phyloP scores from a whole-genome alignment of 1,140 invertebrate genomes.

The Drosophila dunni region DNA sequence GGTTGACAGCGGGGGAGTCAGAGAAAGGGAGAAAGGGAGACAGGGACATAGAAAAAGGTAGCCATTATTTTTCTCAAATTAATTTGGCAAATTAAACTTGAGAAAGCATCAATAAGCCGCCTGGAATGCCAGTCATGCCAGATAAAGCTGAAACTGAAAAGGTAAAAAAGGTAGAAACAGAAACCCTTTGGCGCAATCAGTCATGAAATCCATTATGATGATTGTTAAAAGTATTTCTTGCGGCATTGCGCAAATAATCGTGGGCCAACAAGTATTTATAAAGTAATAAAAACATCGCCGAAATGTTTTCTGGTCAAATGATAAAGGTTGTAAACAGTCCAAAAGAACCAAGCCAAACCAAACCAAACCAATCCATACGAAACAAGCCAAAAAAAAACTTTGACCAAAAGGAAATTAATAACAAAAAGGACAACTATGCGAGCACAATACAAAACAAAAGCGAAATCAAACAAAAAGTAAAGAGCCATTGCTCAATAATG shows the following conservation, averaged over 20 bases:
- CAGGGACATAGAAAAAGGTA: not conserved
- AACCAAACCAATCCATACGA: not conserved
- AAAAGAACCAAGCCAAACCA: not conserved
- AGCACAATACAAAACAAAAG: conserved; percentile 35
- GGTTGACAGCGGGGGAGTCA: not conserved
- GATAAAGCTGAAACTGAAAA: conserved; percentile 37
- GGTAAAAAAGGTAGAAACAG: conserved; percentile 31
- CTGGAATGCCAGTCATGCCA: conserved; percentile 53
- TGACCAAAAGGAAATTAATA: conserved; percentile 65
- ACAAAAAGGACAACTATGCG: conserved; percentile 75
- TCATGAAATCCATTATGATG: conserved; percentile 51
- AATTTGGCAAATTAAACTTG: conserved; percentile 72
- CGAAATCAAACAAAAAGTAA: conserved; percentile 52
- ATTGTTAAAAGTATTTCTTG: conserved; percentile 62
- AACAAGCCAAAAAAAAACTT: conserved; percentile 15
- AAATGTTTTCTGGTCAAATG: conserved; percentile 58
- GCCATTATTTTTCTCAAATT: conserved; percentile 54
- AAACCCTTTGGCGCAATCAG: conserved; percentile 55
- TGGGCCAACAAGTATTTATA: conserved; percentile 69
- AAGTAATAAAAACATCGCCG: conserved; percentile 77
- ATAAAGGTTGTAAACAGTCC: conserved; percentile 56
- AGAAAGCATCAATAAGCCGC: conserved; percentile 30
- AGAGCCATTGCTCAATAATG: conserved; percentile 73
- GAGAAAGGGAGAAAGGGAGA: not conserved
- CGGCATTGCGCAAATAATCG: conserved; percentile 63